Evolutionary conservation across 2,797 vertebrate genomes (phyloP).

Genomic region (Taenioides sp.): DNA sequence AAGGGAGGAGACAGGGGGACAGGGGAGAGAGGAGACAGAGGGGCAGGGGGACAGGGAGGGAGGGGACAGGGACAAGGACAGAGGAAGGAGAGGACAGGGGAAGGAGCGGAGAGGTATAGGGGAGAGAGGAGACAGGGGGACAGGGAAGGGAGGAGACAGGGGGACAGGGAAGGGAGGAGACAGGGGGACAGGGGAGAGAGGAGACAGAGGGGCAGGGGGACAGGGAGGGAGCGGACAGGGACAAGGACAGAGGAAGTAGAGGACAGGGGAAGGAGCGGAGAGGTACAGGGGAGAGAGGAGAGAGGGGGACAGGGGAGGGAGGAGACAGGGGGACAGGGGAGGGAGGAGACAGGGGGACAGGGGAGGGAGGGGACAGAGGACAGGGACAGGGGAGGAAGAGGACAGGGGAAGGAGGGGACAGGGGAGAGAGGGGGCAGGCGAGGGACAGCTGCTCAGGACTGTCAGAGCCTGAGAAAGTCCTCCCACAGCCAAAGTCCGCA

Average conservation of each 20-base stretch:
- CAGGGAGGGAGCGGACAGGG: background rate
- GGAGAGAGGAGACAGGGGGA: no score
- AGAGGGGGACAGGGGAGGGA: conserved; percentile 54
- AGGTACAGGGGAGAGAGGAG: conserved; percentile 3
- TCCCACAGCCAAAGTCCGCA: conserved; percentile 55
- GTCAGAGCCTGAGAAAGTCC: conserved; percentile 73
- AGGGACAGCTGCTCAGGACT: conserved; percentile 79
- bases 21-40: no score
- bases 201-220: conserved; percentile 53
- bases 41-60: no score
- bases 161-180: conserved; percentile 54
- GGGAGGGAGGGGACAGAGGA: conserved; percentile 53
- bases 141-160: background rate
- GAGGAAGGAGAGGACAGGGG: no score
- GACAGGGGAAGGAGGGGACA: background rate
- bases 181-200: background rate
- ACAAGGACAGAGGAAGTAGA: no score
- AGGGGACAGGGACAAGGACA: no score
- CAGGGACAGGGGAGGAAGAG: conserved; percentile 61
- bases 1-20: no score
- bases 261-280: conserved; percentile 14
- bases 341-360: conserved; percentile 28
- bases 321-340: conserved; percentile 22
- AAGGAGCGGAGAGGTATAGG: no score
- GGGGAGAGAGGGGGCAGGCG: conserved; percentile 49